A percentile compares a stretch with the other conserved stretches of the same genome.
Evolutionary conservation across 2,888 invertebrate genomes (phyloP).

Genomic region (Argyresthia albistria): DNA sequence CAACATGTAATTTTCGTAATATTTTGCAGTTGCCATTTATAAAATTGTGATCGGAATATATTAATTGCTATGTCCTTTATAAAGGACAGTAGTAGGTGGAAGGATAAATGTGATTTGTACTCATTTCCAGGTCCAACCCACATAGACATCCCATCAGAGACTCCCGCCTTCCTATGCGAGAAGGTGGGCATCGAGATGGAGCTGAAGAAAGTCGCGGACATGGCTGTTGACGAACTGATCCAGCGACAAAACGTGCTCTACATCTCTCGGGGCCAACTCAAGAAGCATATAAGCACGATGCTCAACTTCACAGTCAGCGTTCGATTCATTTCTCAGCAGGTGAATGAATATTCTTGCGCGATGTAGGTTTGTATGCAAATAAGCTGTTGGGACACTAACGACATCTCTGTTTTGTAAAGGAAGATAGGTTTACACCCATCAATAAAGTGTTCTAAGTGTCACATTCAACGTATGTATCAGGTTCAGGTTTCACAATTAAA

Average conservation of each 20-base stretch:
- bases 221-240: slow-evolving; percentile 88
- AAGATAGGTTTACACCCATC: too few species aligned
- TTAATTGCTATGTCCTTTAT: too few species aligned
- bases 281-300: slow-evolving; percentile 92
- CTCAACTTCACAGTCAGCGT: slow-evolving; percentile 92
- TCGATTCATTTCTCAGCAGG: slow-evolving; percentile 93
- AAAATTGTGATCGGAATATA: too few species aligned
- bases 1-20: too few species aligned
- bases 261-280: slow-evolving; percentile 88
- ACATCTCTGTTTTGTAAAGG: too few species aligned
- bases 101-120: not conserved
- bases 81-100: not conserved
- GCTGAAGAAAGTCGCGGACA: slow-evolving; percentile 90
- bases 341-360: slow-evolving; percentile 17
- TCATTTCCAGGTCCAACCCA: slow-evolving; percentile 32
- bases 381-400: too few species aligned
- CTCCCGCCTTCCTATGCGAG: slow-evolving; percentile 93
- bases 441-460: too few species aligned
- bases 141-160: slow-evolving; percentile 77
- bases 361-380: too few species aligned
- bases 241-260: slow-evolving; percentile 88
- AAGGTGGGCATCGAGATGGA: slow-evolving; percentile 92
- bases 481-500: too few species aligned
- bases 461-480: too few species aligned
- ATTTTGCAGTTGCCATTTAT: too few species aligned